Evolutionary conservation across 2,113 vertebrate genomes (phyloP).

Genomic region (Corvus moneduloides): DNA sequence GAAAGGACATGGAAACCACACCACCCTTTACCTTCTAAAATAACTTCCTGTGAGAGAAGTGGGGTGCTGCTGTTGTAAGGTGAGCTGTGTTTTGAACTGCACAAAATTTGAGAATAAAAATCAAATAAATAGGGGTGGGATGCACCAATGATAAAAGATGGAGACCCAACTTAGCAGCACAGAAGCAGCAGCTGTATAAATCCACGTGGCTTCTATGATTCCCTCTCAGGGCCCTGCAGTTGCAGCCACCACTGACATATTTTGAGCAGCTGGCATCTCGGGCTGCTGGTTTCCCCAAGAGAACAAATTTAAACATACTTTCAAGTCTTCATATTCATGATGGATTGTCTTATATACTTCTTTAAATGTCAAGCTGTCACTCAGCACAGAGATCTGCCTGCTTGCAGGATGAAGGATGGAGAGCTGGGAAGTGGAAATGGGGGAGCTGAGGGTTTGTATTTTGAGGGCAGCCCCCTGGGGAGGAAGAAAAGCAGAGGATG

Average conservation of each 20-base stretch:
- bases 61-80: not conserved
- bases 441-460: not conserved
- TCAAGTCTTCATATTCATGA: not conserved
- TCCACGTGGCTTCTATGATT: rapidly evolving
- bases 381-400: not conserved
- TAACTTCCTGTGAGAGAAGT: not conserved
- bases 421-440: not conserved
- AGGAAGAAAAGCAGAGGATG: not conserved
- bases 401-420: not conserved
- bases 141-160: not conserved
- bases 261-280: conserved; percentile 24
- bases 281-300: not conserved
- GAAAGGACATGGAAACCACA: not conserved
- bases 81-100: not conserved
- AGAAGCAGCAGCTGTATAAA: not conserved
- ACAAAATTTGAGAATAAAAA: not conserved
- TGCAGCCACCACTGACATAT: not conserved
- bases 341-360: not conserved
- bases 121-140: not conserved
- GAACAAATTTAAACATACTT: conserved; percentile 13
- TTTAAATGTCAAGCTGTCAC: not conserved
- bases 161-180: rapidly evolving
- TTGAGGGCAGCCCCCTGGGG: not conserved
- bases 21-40: not conserved
- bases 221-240: not conserved